Percentiles rank a stretch among this genome's conserved stretches.
These are phyloP conservation scores for Odontocerum albicorne DNA, from an alignment of 2,888 invertebrate species.

Conservation along the genomic window DNA sequence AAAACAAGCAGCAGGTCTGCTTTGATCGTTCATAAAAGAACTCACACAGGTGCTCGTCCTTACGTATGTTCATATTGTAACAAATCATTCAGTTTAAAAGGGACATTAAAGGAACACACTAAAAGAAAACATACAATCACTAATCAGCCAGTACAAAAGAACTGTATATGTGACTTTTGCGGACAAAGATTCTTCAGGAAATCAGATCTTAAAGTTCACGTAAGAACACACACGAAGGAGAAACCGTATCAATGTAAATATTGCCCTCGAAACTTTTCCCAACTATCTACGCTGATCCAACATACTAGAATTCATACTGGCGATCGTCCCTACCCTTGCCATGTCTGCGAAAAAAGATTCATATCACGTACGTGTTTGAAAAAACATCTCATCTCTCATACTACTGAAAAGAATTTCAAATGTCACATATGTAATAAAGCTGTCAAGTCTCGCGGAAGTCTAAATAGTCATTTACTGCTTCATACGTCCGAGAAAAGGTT, in stretches of 20 bases:
- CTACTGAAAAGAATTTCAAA: conserved; percentile 21
- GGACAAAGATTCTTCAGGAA: conserved; percentile 49
- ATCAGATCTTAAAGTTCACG: conserved; percentile 46
- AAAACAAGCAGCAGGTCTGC: conserved; percentile 20
- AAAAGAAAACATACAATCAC: conserved; percentile 6
- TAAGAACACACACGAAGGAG: conserved; percentile 50
- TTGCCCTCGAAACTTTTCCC: conserved; percentile 47
- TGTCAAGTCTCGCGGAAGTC: conserved; percentile 21
- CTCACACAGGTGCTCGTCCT: conserved; percentile 24
- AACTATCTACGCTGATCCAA: conserved; percentile 43
- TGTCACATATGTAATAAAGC: conserved; percentile 28
- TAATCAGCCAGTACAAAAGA: background rate
- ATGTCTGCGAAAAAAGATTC: conserved; percentile 27
- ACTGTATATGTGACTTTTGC: conserved; percentile 46
- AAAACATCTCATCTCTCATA: conserved; percentile 19
- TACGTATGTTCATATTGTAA: conserved; percentile 18
- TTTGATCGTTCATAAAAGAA: conserved; percentile 21
- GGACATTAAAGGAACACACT: conserved; percentile 22
- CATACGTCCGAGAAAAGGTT: conserved; percentile 51
- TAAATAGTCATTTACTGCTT: conserved; percentile 20
- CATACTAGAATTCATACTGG: conserved; percentile 44
- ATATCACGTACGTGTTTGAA: conserved; percentile 9
- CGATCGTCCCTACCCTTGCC: conserved; percentile 24
- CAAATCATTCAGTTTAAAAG: conserved; percentile 10
- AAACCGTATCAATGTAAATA: conserved; percentile 47